phyloP scores from a whole-genome alignment of 1,140 invertebrate genomes.

The Ceratina australensis region DNA sequence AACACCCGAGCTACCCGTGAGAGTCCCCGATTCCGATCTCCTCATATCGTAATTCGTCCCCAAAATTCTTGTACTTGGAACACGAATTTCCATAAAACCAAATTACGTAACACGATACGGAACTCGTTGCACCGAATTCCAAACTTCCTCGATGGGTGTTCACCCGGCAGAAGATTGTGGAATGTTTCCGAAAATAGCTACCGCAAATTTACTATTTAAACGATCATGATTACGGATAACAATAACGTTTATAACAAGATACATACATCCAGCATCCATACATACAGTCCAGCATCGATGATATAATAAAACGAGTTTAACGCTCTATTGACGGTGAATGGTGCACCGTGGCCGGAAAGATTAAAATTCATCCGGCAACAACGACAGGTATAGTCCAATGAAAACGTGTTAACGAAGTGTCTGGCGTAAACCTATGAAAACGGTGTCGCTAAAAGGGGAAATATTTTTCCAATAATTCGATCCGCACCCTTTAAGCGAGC shows the following conservation, averaged over 20 bases:
- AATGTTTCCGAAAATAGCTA: background rate
- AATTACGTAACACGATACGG: background rate
- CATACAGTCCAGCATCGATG: background rate
- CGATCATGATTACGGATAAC: too few species aligned
- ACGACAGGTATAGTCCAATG: background rate
- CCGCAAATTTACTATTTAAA: background rate
- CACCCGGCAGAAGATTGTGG: too few species aligned
- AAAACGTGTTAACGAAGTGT: background rate
- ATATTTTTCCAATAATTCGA: background rate
- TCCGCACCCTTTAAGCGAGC: background rate
- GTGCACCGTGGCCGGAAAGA: too few species aligned
- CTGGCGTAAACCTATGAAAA: too few species aligned
- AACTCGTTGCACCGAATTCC: background rate
- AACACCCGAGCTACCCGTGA: constrained; percentile 61
- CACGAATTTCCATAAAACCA: background rate
- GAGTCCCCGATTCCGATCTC: constrained; percentile 64
- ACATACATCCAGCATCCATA: too few species aligned
- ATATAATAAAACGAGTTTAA: background rate
- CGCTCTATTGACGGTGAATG: too few species aligned
- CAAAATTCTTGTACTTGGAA: constrained; percentile 9
- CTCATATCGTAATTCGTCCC: background rate
- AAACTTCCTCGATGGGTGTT: background rate
- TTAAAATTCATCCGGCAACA: background rate
- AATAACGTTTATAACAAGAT: too few species aligned
- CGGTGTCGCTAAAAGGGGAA: background rate